Evolutionary conservation across 2,888 invertebrate genomes (phyloP).

Genomic region (Pyrochroa serraticornis): DNA sequence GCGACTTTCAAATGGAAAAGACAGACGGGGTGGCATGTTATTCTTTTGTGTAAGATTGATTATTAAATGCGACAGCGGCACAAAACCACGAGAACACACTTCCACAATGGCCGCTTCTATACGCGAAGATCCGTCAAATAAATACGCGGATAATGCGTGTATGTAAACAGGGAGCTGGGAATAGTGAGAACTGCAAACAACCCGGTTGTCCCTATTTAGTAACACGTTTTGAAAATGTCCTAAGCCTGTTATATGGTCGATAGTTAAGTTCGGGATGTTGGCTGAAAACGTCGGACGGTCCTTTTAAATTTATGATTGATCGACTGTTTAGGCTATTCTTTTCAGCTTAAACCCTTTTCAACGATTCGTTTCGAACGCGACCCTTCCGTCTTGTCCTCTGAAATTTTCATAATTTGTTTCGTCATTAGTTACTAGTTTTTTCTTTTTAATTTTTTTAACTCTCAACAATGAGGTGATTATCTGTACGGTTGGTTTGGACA

Average conservation of each 20-base stretch:
- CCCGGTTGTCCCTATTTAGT: slow-evolving; percentile 32
- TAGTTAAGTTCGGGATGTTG: slow-evolving; percentile 27
- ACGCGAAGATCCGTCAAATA: slow-evolving; percentile 40
- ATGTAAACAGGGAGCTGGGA: slow-evolving; percentile 40
- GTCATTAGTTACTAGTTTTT: too few species aligned
- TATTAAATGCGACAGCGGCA: slow-evolving; percentile 31
- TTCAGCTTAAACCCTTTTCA: slow-evolving; percentile 21
- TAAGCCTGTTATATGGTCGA: slow-evolving; percentile 30
- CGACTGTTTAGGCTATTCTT: slow-evolving; percentile 28
- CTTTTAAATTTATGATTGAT: slow-evolving; percentile 42
- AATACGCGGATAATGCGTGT: slow-evolving; percentile 43
- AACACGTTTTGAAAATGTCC: slow-evolving; percentile 35
- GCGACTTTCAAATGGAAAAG: slow-evolving; percentile 1
- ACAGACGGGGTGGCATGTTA: slow-evolving; percentile 4
- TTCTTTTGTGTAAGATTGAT: slow-evolving; percentile 29
- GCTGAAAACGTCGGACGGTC: slow-evolving; percentile 35
- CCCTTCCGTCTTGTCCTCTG: not conserved
- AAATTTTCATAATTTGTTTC: slow-evolving; percentile 1
- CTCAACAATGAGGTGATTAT: too few species aligned
- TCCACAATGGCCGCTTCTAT: slow-evolving; percentile 36
- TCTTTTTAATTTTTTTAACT: too few species aligned
- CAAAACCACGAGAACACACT: slow-evolving; percentile 34
- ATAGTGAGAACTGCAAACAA: slow-evolving; percentile 46
- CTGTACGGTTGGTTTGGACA: not conserved
- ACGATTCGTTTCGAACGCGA: not conserved